Conservation (phyloP, 2,113 vertebrate genomes). For the Oenanthe melanoleuca region DNA sequence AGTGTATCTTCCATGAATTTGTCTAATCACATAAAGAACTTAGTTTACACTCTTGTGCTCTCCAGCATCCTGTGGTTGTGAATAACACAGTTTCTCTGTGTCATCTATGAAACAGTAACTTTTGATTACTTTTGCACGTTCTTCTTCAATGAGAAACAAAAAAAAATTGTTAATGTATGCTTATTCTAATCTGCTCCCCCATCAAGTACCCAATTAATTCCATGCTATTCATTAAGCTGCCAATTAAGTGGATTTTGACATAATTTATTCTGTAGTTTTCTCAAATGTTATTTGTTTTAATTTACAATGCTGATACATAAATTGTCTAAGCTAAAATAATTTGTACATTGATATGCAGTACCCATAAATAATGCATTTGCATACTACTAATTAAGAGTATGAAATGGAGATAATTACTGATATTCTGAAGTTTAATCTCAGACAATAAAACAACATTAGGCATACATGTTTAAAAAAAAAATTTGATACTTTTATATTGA, state of each 20-base stretch:
- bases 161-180: not conserved
- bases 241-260: not conserved
- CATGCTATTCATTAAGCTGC: not conserved
- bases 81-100: not conserved
- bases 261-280: not conserved
- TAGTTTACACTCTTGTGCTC: accelerated
- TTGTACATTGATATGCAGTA: not conserved
- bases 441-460: not conserved
- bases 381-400: not conserved
- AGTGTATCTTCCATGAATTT: not conserved
- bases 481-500: not conserved
- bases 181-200: not conserved
- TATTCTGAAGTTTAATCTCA: not conserved
- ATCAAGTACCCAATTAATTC: not conserved
- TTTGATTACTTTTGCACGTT: not conserved
- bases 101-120: not conserved
- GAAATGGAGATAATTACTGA: not conserved
- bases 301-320: not conserved
- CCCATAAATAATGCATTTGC: not conserved
- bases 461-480: not conserved
- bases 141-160: not conserved
- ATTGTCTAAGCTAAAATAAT: not conserved
- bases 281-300: not conserved
- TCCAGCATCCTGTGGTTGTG: not conserved
- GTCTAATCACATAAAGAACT: not conserved